A percentile compares a stretch with the other conserved stretches of the same genome.
Conservation (phyloP, 1,140 invertebrate species). For the Orussus abietinus region DNA sequence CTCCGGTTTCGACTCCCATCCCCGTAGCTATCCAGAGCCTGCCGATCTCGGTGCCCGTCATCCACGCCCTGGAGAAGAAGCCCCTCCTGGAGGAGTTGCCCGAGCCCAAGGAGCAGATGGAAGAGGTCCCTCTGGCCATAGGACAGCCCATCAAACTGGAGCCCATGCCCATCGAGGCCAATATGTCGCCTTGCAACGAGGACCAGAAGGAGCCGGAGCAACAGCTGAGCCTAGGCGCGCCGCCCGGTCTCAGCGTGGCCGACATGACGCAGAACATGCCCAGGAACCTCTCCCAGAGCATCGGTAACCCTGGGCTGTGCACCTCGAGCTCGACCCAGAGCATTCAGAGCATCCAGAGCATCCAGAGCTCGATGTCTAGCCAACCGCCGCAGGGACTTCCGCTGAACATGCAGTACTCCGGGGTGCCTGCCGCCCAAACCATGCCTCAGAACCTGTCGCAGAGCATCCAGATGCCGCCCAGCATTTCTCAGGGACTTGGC, state of each 20-base stretch:
- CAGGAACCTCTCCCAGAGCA: constrained; percentile 42
- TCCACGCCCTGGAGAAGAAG: constrained; percentile 45
- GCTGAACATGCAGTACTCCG: constrained; percentile 45
- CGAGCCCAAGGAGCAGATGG: constrained; percentile 38
- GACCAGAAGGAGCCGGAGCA: constrained; percentile 25
- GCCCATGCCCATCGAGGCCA: constrained; percentile 37
- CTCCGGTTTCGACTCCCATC: constrained; percentile 35
- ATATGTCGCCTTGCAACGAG: constrained; percentile 27
- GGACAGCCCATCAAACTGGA: constrained; percentile 44
- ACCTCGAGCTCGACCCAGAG: constrained; percentile 19
- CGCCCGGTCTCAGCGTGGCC: constrained; percentile 28
- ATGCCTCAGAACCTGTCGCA: constrained; percentile 47
- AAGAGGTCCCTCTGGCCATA: constrained; percentile 30
- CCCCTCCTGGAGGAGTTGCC: constrained; percentile 33
- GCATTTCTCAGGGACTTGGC: constrained; percentile 16
- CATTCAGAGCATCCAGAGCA: constrained; percentile 31
- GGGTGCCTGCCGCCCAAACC: constrained; percentile 38
- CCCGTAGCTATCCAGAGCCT: constrained; percentile 33
- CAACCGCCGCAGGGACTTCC: constrained; percentile 28
- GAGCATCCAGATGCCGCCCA: constrained; percentile 31
- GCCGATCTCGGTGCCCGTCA: constrained; percentile 48
- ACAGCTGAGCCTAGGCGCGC: constrained; percentile 28
- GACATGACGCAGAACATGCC: constrained; percentile 38
- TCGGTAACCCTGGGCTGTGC: constrained; percentile 29
- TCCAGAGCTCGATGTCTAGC: too few relatives aligned